These are phyloP conservation scores for Gymnobelideus leadbeateri DNA, from an alignment of 2,113 vertebrate species.

Conservation along the genomic window DNA sequence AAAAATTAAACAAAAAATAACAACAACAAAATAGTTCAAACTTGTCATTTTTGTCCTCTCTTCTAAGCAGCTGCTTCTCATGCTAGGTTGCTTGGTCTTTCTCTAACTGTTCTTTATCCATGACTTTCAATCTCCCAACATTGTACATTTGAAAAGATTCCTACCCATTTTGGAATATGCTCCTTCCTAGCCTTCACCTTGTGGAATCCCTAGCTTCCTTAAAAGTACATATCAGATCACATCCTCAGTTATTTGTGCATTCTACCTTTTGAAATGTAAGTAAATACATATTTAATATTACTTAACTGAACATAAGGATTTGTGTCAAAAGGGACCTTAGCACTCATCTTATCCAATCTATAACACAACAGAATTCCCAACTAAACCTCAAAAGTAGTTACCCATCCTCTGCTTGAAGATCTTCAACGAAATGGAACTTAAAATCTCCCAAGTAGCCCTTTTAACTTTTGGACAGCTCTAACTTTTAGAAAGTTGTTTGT, in stretches of 20 bases:
- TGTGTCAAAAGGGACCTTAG: not conserved
- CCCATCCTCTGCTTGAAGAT: not conserved
- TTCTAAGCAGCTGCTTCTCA: conserved; percentile 3
- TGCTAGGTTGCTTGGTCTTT: not conserved
- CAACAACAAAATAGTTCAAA: not conserved
- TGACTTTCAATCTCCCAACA: not conserved
- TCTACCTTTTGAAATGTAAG: not conserved
- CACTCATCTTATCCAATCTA: not conserved
- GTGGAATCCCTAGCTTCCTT: not conserved
- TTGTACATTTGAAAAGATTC: not conserved
- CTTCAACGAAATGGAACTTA: not conserved
- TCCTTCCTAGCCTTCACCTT: not conserved
- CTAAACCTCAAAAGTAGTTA: not conserved
- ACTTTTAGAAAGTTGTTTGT: not conserved
- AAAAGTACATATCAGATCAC: not conserved
- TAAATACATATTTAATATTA: not conserved
- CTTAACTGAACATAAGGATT: not conserved
- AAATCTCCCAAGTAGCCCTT: not conserved
- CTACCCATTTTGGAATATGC: not conserved
- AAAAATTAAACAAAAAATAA: not conserved
- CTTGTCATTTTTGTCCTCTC: conserved; percentile 17
- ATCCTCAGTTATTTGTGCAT: not conserved
- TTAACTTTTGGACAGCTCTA: not conserved
- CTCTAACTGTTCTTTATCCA: not conserved
- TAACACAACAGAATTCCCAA: not conserved